Evolutionary conservation across 23 tunicate genomes (phyloP), one percentile per base, ranked within the genome.

Genomic region (Ascidia mentula): DNA sequence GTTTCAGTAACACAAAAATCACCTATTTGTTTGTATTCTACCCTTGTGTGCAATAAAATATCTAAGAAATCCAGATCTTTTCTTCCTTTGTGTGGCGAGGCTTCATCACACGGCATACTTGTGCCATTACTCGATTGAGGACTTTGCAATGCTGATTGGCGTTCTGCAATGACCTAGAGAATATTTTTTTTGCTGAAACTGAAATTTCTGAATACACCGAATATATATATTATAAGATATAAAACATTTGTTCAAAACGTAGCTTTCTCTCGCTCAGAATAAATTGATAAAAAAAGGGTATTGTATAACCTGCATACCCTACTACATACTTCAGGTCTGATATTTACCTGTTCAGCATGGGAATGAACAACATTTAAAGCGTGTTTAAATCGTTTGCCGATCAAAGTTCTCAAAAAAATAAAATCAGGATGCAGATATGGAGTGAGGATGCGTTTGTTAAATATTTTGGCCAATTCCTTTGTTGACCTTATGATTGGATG

Each of bases 341-440:
- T 28, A 53, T 20, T 53, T 53, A 53, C 65, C 1, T 53, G 22
- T 53, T 53, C 65, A 9, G 65, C 65, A 26, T 53, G 28, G 7
- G 4, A 20, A 9, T 53, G 65, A 28, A 53, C 65, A 53, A 53
- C 24, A 1, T 53, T 53, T 26, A 28, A 26, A 53, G 65, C 65
- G 22, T 53, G 28, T 53, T 53, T 53, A 9, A 53, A 53, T 9
- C 65, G 22, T 53, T 53, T 53, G 22, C 65, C 65, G 12, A 28
- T 28, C 24, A 20, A 20, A 3, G 65, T 20, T 3, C 24, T 53
- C 65, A 26, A 53, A 40, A 70, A 81, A 7, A 81, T 71, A 18
- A 81, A 81, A 70, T 81, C 85, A 40, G 9, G 26, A 35, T 34
- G 42, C 13, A 39, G 45, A 5, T 71, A 37, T 12, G 85, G 85